Evolutionary conservation across 2,797 vertebrate species (phyloP).

Genomic region (Xenopus petersii): DNA sequence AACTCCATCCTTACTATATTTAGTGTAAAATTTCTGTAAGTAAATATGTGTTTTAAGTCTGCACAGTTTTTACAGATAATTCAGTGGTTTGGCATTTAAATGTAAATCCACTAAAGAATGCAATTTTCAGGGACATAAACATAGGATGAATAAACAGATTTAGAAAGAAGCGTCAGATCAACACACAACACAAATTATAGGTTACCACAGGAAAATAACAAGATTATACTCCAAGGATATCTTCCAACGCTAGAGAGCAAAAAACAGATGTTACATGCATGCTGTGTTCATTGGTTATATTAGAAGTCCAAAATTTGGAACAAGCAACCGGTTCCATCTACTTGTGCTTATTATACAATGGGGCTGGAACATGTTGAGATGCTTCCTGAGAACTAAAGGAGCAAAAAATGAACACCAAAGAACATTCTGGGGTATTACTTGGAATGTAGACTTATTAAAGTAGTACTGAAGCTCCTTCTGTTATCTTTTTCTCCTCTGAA

Average conservation of each 20-base stretch:
- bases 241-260: background rate
- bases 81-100: slow-evolving; percentile 23
- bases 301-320: too few species aligned
- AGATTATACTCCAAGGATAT: background rate
- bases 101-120: slow-evolving; percentile 11
- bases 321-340: too few species aligned
- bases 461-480: too few species aligned
- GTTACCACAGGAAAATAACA: slow-evolving; percentile 7
- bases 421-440: too few species aligned
- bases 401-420: too few species aligned
- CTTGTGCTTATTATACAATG: too few species aligned
- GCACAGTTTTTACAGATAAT: background rate
- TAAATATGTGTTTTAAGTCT: background rate
- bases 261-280: slow-evolving; percentile 11
- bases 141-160: background rate
- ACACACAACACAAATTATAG: slow-evolving; percentile 21
- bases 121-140: slow-evolving; percentile 15
- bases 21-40: background rate
- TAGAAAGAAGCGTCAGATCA: slow-evolving; percentile 3
- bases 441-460: too few species aligned
- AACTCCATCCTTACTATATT: background rate
- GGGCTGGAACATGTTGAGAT: too few species aligned
- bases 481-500: too few species aligned
- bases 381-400: too few species aligned
- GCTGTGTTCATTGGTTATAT: too few species aligned